phyloP scores from a whole-genome alignment of 2,888 invertebrate genomes.

The Vesta saturnalis region DNA sequence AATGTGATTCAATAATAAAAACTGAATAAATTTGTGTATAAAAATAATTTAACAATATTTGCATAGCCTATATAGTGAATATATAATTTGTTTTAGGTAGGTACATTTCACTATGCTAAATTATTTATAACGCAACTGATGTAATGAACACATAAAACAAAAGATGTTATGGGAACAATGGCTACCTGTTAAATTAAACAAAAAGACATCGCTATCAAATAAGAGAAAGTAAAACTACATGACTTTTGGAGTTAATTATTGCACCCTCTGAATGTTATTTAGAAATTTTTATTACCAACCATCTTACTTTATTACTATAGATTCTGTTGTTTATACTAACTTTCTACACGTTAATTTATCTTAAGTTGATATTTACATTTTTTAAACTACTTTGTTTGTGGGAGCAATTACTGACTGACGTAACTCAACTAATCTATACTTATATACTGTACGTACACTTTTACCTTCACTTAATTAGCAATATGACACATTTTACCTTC shows the following conservation, averaged over 20 bases:
- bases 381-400: constrained; percentile 8
- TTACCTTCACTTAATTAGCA: too few species aligned
- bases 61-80: neutral
- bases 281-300: constrained; percentile 16
- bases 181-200: constrained; percentile 14
- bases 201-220: constrained; percentile 19
- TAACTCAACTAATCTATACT: too few species aligned
- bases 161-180: constrained; percentile 25
- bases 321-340: neutral
- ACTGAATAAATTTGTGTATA: constrained; percentile 3
- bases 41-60: constrained; percentile 5
- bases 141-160: constrained; percentile 27
- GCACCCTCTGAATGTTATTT: constrained; percentile 26
- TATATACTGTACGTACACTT: too few species aligned
- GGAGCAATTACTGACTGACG: constrained; percentile 6
- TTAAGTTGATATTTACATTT: constrained; percentile 22
- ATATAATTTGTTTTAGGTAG: constrained; percentile 6
- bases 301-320: constrained; percentile 4
- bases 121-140: constrained; percentile 24
- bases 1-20: neutral
- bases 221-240: constrained; percentile 30
- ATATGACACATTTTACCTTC: too few species aligned
- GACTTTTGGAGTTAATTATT: constrained; percentile 23
- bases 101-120: constrained; percentile 20
- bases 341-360: constrained; percentile 19